Evolutionary conservation across 2,797 vertebrate genomes (phyloP), one percentile per base, ranked within the genome.

Genomic region (Acrocephalus scirpaceus): DNA sequence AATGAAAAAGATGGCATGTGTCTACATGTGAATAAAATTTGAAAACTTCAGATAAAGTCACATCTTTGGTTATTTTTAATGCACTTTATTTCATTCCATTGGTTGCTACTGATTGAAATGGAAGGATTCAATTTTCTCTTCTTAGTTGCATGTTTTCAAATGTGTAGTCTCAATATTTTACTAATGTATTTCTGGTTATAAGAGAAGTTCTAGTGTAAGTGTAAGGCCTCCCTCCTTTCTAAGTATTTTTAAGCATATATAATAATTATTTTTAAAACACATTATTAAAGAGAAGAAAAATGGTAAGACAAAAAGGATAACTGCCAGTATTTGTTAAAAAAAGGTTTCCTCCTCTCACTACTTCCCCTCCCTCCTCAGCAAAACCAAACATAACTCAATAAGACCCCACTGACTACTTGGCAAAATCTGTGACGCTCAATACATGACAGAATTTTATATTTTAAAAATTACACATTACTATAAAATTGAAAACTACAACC

Each of bases 241-340:
- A 98, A 75, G 62, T 83, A 85, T 96, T 98, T 97, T 97, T 93
- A 92, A 93, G 85, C 47, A 36, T 72, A 77, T 47, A 88, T 40
- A 96, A 95, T 96, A 92, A 90, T 87, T 92, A 96, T 95, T 97
- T 96, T 96, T 86, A 93, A 86, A 81, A 90, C 84, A 82, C 69
- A 73, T 13, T 96, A 66, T 88, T 96, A 81, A 93, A 95, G 92
- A 95, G 92, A 72, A 95, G 67, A 95, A 91, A 85, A 94, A 91
- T 44, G 27, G 51, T 66, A 81, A 64, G 32, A 92, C 51, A 86
- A 86, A 93, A 92, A 69, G 47, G 51, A 32, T 38, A 87, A 75
- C 47, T 54, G 72, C 16, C 72, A 85, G 27, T 36, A 65, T 71
- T 85, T 85, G 29, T 83, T 64, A 51, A 61, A 45, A 45, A 79